A percentile compares a stretch with the other conserved stretches of the same genome.
phyloP scores from a whole-genome alignment of 2,888 invertebrate species.

The Dilophus febrilis region DNA sequence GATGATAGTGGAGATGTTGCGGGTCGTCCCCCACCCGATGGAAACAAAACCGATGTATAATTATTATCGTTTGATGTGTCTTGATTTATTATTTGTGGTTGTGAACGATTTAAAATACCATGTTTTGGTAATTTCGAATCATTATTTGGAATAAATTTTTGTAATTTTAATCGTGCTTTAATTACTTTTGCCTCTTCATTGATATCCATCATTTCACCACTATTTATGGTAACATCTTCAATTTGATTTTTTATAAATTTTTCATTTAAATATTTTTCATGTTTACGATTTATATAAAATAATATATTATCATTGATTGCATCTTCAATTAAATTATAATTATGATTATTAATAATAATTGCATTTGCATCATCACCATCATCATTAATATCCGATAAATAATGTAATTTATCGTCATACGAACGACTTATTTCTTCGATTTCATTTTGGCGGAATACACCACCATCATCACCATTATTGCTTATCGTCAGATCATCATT shows the following conservation, averaged over 20 bases:
- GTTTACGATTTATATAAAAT: neutral
- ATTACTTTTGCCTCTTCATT: slow-evolving; percentile 6
- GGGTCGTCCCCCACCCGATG: no score
- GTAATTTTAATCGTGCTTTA: slow-evolving; percentile 8
- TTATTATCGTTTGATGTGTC: no score
- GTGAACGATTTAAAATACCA: neutral
- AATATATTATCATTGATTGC: neutral
- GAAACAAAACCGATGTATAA: no score
- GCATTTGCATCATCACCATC: neutral
- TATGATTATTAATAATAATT: no score
- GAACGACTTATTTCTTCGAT: neutral
- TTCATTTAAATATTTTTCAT: slow-evolving; percentile 1
- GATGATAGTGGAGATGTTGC: no score
- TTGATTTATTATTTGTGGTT: no score
- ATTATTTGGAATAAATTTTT: slow-evolving; percentile 7
- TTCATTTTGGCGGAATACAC: no score
- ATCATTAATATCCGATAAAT: neutral
- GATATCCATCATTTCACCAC: neutral
- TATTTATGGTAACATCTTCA: neutral
- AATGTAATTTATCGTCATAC: neutral
- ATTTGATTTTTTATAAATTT: neutral
- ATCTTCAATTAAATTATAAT: neutral
- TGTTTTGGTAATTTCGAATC: neutral
- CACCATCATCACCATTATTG: neutral
- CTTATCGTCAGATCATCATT: neutral